Base-by-base conservation (phyloP, 2,888 invertebrate species). In the Diploptera punctata region DNA sequence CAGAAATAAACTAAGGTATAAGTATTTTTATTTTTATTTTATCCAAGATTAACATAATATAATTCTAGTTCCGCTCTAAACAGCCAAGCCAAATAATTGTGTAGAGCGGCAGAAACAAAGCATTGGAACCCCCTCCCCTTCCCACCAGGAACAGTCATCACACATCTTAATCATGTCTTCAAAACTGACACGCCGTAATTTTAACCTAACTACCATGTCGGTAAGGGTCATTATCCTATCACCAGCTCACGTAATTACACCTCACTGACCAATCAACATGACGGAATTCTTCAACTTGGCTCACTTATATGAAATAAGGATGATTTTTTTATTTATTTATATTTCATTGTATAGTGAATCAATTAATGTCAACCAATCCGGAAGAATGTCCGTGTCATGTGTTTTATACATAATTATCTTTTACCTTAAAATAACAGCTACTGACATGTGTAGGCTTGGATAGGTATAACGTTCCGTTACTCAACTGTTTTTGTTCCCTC, bases 161-260 rank as follows among this genome's bases (percentile, higher is more conserved):
- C 33, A 16, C 52, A 47, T 29, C 31, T 52, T 68, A 68, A 68
- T 68, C 52, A 68, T 33, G 38, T 29, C 68, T 54, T 54, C 52
- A 68, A 21, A 54, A 31, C 54, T 68, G 68, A 68, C 68, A 68
- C 68, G 24, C 47, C 54, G 52, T 52, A 67, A 67, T 67, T 67
- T 26, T 21, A 38, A 24, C 47, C 67, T 67, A 54, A 52, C 68
- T 52, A 54, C 54, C 68, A 52, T 52, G 68, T 54, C 68, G 54
- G 52, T 68, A 68, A 31, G 52, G 70, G 62, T 70, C 65, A 62
- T 70, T 70, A 70, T 70, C 70, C 70, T 70, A 70, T 70, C 70
- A 70, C 19, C 57, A 57, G 57, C 49, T 19, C 47, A 24, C 62
- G 70, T 65, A 70, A 70, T 70, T 70, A 70, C 70, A 52, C 49